These are phyloP conservation scores for Caenorhabditis angaria DNA, from an alignment of 2,888 invertebrate species.

Conservation along the genomic window DNA sequence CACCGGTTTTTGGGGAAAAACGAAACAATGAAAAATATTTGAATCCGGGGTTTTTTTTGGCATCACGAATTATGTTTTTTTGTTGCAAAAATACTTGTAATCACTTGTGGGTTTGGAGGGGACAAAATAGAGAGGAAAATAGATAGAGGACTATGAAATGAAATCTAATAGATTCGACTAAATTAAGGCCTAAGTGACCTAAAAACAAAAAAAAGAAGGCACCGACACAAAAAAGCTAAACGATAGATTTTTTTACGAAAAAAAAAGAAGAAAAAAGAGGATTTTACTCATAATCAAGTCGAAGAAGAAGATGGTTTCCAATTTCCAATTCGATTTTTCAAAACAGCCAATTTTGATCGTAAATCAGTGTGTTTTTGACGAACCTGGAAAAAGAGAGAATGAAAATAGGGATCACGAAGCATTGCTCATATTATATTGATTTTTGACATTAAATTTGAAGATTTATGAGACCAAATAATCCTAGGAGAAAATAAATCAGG, in stretches of 20 bases:
- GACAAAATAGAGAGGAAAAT: not conserved
- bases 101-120: too few species aligned
- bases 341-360: slow-evolving; percentile 55
- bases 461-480: slow-evolving; percentile 8
- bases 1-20: not conserved
- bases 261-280: not conserved
- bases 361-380: slow-evolving; percentile 62
- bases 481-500: not conserved
- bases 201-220: not conserved
- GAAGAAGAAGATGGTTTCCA: slow-evolving; percentile 41
- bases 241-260: not conserved
- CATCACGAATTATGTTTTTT: slow-evolving; percentile 4
- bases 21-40: slow-evolving; percentile 3
- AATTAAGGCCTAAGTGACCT: too few species aligned
- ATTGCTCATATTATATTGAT: not conserved
- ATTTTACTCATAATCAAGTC: not conserved
- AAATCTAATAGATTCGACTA: not conserved
- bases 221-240: not conserved
- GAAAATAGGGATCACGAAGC: slow-evolving; percentile 24
- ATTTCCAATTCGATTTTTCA: slow-evolving; percentile 56
- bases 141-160: not conserved
- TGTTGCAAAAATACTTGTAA: too few species aligned
- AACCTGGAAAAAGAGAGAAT: slow-evolving; percentile 34
- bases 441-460: not conserved
- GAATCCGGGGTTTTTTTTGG: slow-evolving; percentile 18